Evolutionary conservation across 2,888 invertebrate species (phyloP).

Genomic region (Drosophila sordidapex): DNA sequence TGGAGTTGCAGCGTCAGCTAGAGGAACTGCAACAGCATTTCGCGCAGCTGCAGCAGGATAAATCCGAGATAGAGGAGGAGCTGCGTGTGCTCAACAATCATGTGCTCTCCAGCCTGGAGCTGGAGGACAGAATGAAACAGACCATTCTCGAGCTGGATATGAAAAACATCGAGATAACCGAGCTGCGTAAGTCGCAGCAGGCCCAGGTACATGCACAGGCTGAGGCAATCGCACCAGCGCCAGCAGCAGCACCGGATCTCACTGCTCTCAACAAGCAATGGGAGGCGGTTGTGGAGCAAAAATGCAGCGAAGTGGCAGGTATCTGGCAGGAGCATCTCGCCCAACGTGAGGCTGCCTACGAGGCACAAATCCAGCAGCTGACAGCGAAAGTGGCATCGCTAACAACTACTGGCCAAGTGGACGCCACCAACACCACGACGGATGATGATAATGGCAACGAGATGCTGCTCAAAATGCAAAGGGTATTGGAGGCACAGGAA

Average conservation of each 20-base stretch:
- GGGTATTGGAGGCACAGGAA: constrained; percentile 89
- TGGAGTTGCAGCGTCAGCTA: constrained; percentile 26
- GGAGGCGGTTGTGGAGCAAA: constrained; percentile 88
- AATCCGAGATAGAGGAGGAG: constrained; percentile 83
- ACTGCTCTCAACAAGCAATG: constrained; percentile 83
- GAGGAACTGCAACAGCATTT: constrained; percentile 69
- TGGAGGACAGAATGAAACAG: constrained; percentile 83
- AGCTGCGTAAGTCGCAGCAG: constrained; percentile 74
- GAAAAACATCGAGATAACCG: constrained; percentile 84
- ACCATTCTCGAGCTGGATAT: constrained; percentile 81
- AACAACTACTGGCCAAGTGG: neutral
- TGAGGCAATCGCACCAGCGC: neutral
- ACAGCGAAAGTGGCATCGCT: constrained; percentile 33
- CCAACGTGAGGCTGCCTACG: constrained; percentile 88
- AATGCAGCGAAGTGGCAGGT: constrained; percentile 89
- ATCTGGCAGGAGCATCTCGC: constrained; percentile 89
- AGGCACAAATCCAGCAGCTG: constrained; percentile 49
- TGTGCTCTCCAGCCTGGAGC: constrained; percentile 80
- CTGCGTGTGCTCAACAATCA: constrained; percentile 84
- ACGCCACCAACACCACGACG: constrained; percentile 17
- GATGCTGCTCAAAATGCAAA: constrained; percentile 84
- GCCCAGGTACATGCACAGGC: constrained; percentile 14
- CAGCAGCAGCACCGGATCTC: constrained; percentile 40
- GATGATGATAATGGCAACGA: constrained; percentile 35
- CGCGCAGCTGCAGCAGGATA: constrained; percentile 74